Evolutionary conservation across 2,113 vertebrate species (phyloP), one percentile per base, ranked within the genome.

Genomic region (Opisthocomus hoazin): DNA sequence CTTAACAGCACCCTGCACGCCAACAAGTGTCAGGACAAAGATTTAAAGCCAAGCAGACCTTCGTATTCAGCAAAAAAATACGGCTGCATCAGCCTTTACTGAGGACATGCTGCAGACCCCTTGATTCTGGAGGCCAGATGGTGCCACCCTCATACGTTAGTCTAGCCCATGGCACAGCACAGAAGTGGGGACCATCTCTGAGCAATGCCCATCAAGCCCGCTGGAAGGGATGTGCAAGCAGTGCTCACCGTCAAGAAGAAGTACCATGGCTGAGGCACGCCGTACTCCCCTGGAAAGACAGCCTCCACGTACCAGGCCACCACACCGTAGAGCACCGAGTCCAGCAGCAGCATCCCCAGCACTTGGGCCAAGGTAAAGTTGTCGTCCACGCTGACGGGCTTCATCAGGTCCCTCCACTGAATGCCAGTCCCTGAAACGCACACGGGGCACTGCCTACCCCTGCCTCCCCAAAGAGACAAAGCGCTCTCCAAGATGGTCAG

Each of bases 241-340:
- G 36, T 14, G 97, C 99, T 96, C 98, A 99, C 99, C 99, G 97
- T 97, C 57, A 99, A 14, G 96, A 99, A 99, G 98, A 99, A 99
- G 97, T 99, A 99, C 96, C 98, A 99, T 1, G 99, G 99, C 60
- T 98, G 98, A 5, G 99, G 99, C 73, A 99, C 97, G 3, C 99
- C 99, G 3, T 99, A 99, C 97, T 99, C 99, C 54, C 99, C 99
- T 0, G 99, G 99, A 87, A 99, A 99, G 29, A 99, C 99, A 0
- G 99, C 98, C 96, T 99, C 99, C 97, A 99, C 95, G 1, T 99
- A 99, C 99, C 99, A 99, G 96, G 99, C 98, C 93, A 99, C 98
- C 95, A 99, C 29, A 2, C 98, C 98, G 0, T 99, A 99, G 2
- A 99, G 96, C 21, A 97, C 64, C 0, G 99, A 97, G 94, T 99